Evolutionary conservation across 2,797 vertebrate genomes (phyloP), one percentile per base, ranked within the genome.

Genomic region (Falco berigora): DNA sequence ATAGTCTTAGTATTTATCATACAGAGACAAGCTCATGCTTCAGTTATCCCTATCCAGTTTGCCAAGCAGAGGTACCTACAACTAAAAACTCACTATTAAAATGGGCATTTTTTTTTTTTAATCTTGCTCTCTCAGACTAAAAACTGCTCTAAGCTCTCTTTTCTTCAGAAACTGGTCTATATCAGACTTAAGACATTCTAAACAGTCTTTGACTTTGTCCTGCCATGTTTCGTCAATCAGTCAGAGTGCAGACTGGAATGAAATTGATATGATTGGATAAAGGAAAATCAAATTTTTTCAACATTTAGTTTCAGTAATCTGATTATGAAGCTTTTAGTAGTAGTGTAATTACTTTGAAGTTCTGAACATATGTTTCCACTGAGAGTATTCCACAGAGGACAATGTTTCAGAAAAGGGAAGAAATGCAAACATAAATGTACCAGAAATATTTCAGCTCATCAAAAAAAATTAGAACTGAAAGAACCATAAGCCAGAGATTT

Each of bases 251-350:
- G 90, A 91, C 32, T 91, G 92, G 72, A 97, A 97, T 96, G 66
- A 96, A 98, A 98, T 95, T 91, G 90, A 97, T 97, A 95, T 94
- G 97, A 98, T 32, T 97, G 89, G 95, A 98, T 98, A 97, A 97
- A 97, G 81, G 91, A 97, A 98, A 98, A 98, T 97, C 91, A 95
- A 96, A 74, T 98, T 98, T 97, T 97, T 97, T 84, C 73, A 96
- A 97, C 94, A 94, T 97, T 97, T 95, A 81, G 86, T 95, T 97
- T 97, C 97, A 96, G 96, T 98, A 98, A 98, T 96, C 97, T 97
- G 92, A 98, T 98, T 98, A 98, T 32, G 92, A 97, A 98, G 97
- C 98, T 98, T 98, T 98, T 98, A 98, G 97, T 98, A 98, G 97
- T 97, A 98, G 92, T 88, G 62, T 97, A 98, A 98, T 98, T 98